Evolutionary conservation across 2,797 vertebrate species (phyloP).

Genomic region (Pipistrellus nathusii): DNA sequence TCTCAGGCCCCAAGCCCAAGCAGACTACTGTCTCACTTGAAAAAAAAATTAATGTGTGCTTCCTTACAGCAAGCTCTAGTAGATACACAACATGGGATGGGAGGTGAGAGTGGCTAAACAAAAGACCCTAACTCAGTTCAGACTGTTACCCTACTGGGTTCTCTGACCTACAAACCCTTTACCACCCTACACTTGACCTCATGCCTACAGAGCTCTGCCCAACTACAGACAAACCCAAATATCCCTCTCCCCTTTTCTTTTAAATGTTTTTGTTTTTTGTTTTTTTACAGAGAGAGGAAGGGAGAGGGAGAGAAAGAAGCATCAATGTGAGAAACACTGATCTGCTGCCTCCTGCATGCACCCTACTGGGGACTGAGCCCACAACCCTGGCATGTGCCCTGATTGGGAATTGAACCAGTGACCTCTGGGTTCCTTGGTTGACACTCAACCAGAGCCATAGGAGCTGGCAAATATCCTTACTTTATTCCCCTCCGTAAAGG

Average conservation of each 20-base stretch:
- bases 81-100: background rate
- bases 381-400: too few relatives aligned
- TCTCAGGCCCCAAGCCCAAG: background rate
- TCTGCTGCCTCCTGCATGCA: too few relatives aligned
- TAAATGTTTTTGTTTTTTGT: too few relatives aligned
- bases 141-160: background rate
- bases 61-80: background rate
- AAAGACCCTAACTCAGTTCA: conserved; percentile 34
- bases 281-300: too few relatives aligned
- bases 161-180: background rate
- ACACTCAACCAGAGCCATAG: too few relatives aligned
- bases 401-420: too few relatives aligned
- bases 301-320: too few relatives aligned
- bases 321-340: too few relatives aligned
- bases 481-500: background rate
- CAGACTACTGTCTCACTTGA: background rate
- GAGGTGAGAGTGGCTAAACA: background rate
- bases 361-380: too few relatives aligned
- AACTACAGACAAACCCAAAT: background rate
- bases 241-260: background rate
- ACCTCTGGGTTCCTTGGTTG: too few relatives aligned
- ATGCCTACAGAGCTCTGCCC: background rate
- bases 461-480: background rate
- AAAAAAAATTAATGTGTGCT: background rate
- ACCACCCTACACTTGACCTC: background rate